Conservation (phyloP, 1,140 invertebrate species). For the Drosophila bocki region DNA sequence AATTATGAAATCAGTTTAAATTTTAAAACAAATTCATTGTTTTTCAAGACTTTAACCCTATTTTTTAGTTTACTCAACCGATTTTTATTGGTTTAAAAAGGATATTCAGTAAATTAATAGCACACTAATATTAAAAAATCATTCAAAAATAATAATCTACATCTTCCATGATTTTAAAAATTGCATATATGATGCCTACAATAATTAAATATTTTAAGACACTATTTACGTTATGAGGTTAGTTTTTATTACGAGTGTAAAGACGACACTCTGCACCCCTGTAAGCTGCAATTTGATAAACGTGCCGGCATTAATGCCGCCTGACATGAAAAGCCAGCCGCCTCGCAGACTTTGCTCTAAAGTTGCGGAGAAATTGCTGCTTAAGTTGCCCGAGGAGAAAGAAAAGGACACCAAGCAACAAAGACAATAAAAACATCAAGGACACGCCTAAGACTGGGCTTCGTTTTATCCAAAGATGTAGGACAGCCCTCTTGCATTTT, state of each 20-base stretch:
- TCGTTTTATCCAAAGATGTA: constrained; percentile 6
- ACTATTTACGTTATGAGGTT: not conserved
- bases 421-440: constrained; percentile 19
- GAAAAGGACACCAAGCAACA: constrained; percentile 35
- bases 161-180: not conserved
- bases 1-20: too few relatives aligned
- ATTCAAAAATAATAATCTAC: not conserved
- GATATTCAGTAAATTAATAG: too few relatives aligned
- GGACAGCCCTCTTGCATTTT: constrained; percentile 17
- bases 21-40: too few relatives aligned
- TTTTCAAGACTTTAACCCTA: too few relatives aligned
- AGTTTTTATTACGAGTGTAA: constrained; percentile 2
- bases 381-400: constrained; percentile 20
- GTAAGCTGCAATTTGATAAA: constrained; percentile 75
- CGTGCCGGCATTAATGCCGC: constrained; percentile 73
- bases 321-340: constrained; percentile 61
- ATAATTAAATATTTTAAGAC: not conserved
- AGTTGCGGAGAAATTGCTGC: constrained; percentile 38
- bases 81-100: too few relatives aligned
- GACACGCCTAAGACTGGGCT: constrained; percentile 16
- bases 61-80: too few relatives aligned
- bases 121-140: not conserved
- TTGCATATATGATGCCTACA: not conserved
- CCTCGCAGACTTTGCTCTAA: constrained; percentile 21
- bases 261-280: constrained; percentile 20